These are phyloP conservation scores for Rhadina sibilatrix DNA, from an alignment of 2,113 vertebrate genomes.

Conservation along the genomic window DNA sequence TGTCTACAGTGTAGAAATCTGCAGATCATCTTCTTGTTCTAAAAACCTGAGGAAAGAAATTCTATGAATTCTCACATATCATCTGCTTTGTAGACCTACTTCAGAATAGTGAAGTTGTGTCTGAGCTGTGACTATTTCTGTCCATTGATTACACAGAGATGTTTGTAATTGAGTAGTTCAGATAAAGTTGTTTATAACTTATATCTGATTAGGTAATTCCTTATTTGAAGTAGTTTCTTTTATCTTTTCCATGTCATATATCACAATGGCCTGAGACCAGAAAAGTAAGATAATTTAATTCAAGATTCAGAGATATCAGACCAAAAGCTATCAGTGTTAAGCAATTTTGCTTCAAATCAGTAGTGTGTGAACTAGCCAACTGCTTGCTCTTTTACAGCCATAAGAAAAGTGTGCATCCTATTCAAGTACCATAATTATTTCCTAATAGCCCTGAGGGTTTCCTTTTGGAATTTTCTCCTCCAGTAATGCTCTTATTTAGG, in stretches of 20 bases:
- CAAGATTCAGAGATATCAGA: neutral
- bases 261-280: neutral
- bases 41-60: neutral
- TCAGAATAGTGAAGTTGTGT: neutral
- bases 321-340: neutral
- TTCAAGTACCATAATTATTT: neutral
- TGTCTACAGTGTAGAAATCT: neutral
- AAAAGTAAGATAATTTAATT: neutral
- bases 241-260: neutral
- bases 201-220: neutral
- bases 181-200: slow-evolving; percentile 29
- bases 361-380: neutral
- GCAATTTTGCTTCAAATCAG: neutral
- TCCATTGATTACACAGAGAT: neutral
- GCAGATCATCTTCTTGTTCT: neutral
- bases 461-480: neutral
- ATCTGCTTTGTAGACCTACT: neutral
- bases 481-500: neutral
- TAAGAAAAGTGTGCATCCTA: neutral
- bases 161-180: neutral
- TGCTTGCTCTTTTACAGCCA: neutral
- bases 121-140: neutral
- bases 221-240: neutral
- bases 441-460: neutral
- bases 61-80: neutral